Percentiles rank a stretch among this genome's conserved stretches.
Evolutionary conservation across 2,797 vertebrate genomes (phyloP).

Genomic region (Sebastes melanostomus): DNA sequence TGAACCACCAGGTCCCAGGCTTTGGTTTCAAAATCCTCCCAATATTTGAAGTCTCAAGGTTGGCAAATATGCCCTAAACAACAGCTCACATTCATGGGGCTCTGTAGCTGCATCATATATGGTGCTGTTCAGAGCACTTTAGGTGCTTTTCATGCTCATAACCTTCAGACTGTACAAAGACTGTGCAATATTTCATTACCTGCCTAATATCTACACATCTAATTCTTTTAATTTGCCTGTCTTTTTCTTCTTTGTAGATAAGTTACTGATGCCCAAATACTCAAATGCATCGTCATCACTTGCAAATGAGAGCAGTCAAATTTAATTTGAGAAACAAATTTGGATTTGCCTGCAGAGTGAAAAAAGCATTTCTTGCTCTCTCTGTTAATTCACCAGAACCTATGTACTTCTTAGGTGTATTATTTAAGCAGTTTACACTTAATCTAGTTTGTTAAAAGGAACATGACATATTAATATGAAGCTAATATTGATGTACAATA

Average conservation of each 20-base stretch:
- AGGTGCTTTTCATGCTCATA: not conserved
- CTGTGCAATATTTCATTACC: not conserved
- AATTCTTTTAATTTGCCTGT: not conserved
- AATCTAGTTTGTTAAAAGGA: not conserved
- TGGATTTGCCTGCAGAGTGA: not conserved
- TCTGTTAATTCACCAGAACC: not conserved
- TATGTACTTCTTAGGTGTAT: not conserved
- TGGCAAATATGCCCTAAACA: not conserved
- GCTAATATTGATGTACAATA: not conserved
- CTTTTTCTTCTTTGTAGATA: not conserved
- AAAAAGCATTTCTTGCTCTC: not conserved
- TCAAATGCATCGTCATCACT: not conserved
- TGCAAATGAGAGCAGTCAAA: conserved; percentile 26
- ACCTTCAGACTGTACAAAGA: not conserved
- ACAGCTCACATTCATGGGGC: not conserved
- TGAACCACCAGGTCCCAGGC: too few relatives aligned
- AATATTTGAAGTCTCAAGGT: too few relatives aligned
- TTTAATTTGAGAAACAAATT: conserved; percentile 35
- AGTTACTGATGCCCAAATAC: not conserved
- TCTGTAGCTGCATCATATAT: not conserved
- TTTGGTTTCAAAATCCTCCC: too few relatives aligned
- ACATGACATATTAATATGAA: not conserved
- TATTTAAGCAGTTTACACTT: not conserved
- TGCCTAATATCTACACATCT: not conserved
- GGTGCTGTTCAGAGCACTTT: not conserved